A percentile compares a stretch with the other conserved stretches of the same genome.
Conservation (phyloP, 2,888 invertebrate genomes). For the Stenolophus ochropezus region DNA sequence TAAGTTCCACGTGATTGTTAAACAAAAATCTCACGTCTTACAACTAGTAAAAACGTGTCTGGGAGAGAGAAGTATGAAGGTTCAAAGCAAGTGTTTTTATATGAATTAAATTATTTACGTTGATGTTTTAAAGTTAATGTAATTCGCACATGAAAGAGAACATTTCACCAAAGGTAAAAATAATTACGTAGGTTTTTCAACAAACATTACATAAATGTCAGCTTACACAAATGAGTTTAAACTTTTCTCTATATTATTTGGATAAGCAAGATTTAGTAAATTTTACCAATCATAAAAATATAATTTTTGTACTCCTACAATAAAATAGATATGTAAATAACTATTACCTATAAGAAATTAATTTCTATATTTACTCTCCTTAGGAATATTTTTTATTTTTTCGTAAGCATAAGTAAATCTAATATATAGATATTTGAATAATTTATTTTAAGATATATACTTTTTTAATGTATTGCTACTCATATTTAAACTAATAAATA, state of each 20-base stretch:
- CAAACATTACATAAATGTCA: neutral
- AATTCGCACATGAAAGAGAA: neutral
- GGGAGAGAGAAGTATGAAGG: neutral
- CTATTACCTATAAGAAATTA: too few relatives aligned
- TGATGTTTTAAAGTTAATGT: neutral
- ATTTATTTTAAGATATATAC: too few relatives aligned
- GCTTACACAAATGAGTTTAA: too few relatives aligned
- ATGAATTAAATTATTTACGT: neutral
- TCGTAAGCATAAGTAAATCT: too few relatives aligned
- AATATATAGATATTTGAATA: too few relatives aligned
- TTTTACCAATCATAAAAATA: too few relatives aligned
- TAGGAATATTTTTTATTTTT: too few relatives aligned
- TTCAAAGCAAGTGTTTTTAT: neutral
- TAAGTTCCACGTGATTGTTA: neutral
- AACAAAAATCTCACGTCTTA: neutral
- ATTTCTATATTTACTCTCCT: too few relatives aligned
- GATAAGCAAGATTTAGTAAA: neutral
- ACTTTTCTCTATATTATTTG: neutral
- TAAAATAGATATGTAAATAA: too few relatives aligned
- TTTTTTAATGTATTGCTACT: too few relatives aligned
- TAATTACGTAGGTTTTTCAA: neutral
- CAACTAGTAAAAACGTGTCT: neutral
- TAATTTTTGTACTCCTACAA: too few relatives aligned
- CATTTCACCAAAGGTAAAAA: neutral
- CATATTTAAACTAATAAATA: too few relatives aligned